These are phyloP conservation scores for Chrysodeixis includens DNA, from an alignment of 2,888 invertebrate genomes.

Conservation along the genomic window DNA sequence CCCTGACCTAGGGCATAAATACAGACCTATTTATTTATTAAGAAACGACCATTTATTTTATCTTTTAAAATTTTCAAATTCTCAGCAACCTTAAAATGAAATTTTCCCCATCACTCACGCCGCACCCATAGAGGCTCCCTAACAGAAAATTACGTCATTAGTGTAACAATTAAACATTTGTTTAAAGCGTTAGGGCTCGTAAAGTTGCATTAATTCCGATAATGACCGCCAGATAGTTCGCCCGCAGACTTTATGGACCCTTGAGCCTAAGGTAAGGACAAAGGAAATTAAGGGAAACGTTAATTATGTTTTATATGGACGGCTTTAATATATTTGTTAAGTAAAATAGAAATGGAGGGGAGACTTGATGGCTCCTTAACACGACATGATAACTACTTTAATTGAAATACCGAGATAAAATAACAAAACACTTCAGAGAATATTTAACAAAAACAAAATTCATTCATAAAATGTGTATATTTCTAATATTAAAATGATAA, in stretches of 20 bases:
- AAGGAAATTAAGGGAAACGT: constrained; percentile 34
- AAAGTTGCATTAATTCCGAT: constrained; percentile 74
- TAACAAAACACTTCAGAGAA: too few relatives aligned
- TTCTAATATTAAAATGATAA: constrained; percentile 2
- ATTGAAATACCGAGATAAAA: not conserved
- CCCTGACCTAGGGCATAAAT: too few relatives aligned
- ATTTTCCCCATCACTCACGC: constrained; percentile 40
- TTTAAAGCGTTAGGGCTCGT: constrained; percentile 72
- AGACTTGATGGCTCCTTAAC: not conserved
- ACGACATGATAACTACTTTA: constrained; percentile 4
- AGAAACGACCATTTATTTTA: too few relatives aligned
- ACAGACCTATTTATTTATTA: too few relatives aligned
- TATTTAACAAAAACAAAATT: not conserved
- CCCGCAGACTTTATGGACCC: constrained; percentile 43
- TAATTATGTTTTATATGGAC: constrained; percentile 26
- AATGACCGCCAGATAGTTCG: constrained; percentile 64
- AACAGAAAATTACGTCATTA: constrained; percentile 81
- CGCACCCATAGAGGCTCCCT: constrained; percentile 63
- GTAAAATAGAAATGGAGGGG: constrained; percentile 17
- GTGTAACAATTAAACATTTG: constrained; percentile 75
- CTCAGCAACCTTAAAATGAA: not conserved
- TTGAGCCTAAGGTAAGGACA: constrained; percentile 28
- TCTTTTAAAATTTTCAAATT: too few relatives aligned
- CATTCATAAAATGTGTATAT: not conserved
- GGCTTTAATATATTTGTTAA: constrained; percentile 26